A percentile compares a stretch with the other conserved stretches of the same genome.
These are phyloP conservation scores for Ceraclea dissimilis DNA, from an alignment of 2,888 invertebrate genomes.

Conservation along the genomic window DNA sequence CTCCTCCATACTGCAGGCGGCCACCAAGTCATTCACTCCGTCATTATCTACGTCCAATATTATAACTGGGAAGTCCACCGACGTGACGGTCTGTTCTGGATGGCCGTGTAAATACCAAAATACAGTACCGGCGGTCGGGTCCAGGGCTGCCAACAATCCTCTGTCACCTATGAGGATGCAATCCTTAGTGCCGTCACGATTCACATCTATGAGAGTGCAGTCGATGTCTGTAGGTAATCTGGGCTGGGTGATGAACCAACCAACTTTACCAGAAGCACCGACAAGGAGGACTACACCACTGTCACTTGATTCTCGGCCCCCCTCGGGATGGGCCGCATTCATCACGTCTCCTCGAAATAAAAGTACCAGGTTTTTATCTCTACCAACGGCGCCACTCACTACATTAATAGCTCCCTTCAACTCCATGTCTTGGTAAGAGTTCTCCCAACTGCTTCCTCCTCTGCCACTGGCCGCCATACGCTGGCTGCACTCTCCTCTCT, in stretches of 20 bases:
- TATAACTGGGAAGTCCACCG: conserved; percentile 61
- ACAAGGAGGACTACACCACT: conserved; percentile 65
- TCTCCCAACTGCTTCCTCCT: conserved; percentile 57
- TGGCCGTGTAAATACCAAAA: conserved; percentile 53
- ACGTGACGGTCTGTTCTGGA: conserved; percentile 45
- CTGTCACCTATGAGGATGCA: conserved; percentile 68
- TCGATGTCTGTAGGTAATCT: conserved; percentile 65
- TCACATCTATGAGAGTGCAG: conserved; percentile 65
- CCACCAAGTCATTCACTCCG: conserved; percentile 60
- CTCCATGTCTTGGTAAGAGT: conserved; percentile 61
- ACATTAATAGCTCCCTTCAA: conserved; percentile 63
- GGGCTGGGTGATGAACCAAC: conserved; percentile 65
- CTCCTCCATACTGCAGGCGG: conserved; percentile 47
- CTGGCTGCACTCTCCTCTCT: conserved; percentile 57
- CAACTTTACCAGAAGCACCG: conserved; percentile 60
- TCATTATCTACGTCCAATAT: conserved; percentile 68
- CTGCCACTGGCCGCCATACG: conserved; percentile 12
- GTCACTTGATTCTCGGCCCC: conserved; percentile 38
- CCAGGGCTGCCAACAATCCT: conserved; percentile 50
- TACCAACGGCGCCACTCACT: conserved; percentile 55
- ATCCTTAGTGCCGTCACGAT: conserved; percentile 62
- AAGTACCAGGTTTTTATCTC: conserved; percentile 64
- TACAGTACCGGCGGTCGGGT: conserved; percentile 47
- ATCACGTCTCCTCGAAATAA: conserved; percentile 64
- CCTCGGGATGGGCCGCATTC: conserved; percentile 44